Evolutionary conservation across 1,140 invertebrate genomes (phyloP).

Genomic region (Aphelinus atriplicis): DNA sequence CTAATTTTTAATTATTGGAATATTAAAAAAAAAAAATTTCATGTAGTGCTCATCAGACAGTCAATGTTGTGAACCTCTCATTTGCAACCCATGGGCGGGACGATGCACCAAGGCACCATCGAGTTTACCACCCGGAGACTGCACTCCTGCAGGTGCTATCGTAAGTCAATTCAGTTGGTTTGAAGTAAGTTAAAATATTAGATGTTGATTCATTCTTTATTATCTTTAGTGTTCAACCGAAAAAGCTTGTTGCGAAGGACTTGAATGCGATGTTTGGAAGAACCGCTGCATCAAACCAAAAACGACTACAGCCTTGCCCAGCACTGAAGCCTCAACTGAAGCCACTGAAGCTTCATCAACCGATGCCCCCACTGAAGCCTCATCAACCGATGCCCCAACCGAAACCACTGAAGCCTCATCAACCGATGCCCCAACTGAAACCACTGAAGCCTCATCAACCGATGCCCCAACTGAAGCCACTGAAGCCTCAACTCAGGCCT

Average conservation of each 20-base stretch:
- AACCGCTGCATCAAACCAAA: neutral
- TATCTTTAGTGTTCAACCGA: neutral
- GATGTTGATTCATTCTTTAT: neutral
- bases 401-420: too few relatives aligned
- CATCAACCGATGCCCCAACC: too few relatives aligned
- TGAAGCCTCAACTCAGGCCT: too few relatives aligned
- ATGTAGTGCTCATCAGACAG: neutral
- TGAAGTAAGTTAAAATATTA: neutral
- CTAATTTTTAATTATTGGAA: too few relatives aligned
- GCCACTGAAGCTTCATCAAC: too few relatives aligned
- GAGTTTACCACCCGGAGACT: neutral
- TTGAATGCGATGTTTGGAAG: neutral
- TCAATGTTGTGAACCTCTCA: conserved; percentile 11
- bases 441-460: too few relatives aligned
- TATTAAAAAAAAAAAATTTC: neutral
- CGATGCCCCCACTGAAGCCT: too few relatives aligned
- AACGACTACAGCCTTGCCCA: too few relatives aligned
- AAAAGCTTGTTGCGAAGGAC: neutral
- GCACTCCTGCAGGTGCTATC: conserved; percentile 3
- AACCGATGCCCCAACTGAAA: too few relatives aligned
- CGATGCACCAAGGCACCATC: conserved; percentile 2
- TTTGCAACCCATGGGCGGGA: conserved; percentile 21
- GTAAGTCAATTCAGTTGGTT: neutral
- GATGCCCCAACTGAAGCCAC: too few relatives aligned
- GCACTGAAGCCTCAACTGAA: too few relatives aligned